These are phyloP conservation scores for Drosophila azteca DNA, from an alignment of 1,140 invertebrate species.

Conservation along the genomic window DNA sequence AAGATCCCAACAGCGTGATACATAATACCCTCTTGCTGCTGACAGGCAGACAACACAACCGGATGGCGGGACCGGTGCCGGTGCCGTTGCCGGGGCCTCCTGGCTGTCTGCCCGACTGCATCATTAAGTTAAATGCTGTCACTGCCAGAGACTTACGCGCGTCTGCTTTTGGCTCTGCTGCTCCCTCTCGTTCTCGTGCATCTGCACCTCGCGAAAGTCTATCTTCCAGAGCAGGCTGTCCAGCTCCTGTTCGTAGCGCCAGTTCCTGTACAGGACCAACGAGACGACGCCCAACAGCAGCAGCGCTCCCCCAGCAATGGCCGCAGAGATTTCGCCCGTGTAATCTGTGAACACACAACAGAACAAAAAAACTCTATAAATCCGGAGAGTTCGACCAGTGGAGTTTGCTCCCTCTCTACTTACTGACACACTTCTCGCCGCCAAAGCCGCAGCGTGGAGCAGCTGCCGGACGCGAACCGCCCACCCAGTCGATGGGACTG, in stretches of 20 bases:
- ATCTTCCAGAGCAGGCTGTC: slow-evolving; percentile 98
- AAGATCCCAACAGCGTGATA: not conserved
- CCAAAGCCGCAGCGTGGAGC: slow-evolving; percentile 96
- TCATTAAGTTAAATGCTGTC: slow-evolving; percentile 17
- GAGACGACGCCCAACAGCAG: slow-evolving; percentile 88
- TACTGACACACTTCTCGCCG: slow-evolving; percentile 95
- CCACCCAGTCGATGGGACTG: slow-evolving; percentile 91
- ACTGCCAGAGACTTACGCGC: slow-evolving; percentile 81
- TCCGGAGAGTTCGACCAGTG: not conserved
- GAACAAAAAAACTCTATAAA: not conserved
- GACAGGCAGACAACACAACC: not conserved
- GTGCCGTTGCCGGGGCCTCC: not conserved
- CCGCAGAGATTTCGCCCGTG: slow-evolving; percentile 91
- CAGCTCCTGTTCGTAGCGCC: slow-evolving; percentile 97
- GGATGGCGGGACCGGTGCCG: not conserved
- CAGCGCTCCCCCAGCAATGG: slow-evolving; percentile 90
- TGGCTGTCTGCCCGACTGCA: slow-evolving; percentile 4
- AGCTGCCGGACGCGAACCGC: slow-evolving; percentile 92
- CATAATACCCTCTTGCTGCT: not conserved
- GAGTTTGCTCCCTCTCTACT: slow-evolving; percentile 82
- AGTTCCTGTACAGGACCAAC: slow-evolving; percentile 92
- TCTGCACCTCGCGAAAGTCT: slow-evolving; percentile 94
- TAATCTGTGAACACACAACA: slow-evolving; percentile 86
- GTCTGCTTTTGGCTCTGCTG: slow-evolving; percentile 80
- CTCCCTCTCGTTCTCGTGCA: slow-evolving; percentile 85